Evolutionary conservation across 2,888 invertebrate species (phyloP), one percentile per base, ranked within the genome.

Genomic region (Dicranocentrus wangi): DNA sequence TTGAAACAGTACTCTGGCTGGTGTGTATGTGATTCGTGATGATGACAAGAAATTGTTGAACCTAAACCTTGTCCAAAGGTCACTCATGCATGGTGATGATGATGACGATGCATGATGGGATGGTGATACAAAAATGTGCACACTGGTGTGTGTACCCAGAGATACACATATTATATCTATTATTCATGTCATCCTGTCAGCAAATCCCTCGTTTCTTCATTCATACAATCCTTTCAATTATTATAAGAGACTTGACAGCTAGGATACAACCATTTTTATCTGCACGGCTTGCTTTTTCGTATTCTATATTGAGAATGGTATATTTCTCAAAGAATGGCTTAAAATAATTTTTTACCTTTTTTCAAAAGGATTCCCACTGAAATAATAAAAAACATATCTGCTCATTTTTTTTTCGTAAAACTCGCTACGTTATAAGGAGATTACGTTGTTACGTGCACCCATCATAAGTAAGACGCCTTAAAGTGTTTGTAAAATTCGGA

Each of bases 31-130:
- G 32, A 32, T 69, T 51, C 68, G 69, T 53, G 69, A 53, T 19
- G 69, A 55, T 55, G 39, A 39, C 47, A 47, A 32, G 61, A 39
- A 65, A 42, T n/a, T 39, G 42, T 17, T 65, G 61, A 61, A 61
- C 58, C 43, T 55, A 68, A 68, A 68, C 75, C 75, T 75, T 65
- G 21, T 58, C 77, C 61, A 77, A 77, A 77, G 77, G 77, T 77
- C 77, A 69, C 77, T 77, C 77, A 77, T 77, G 77, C 77, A 69
- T 77, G 68, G 43, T 39, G 47, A n/a, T 65, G 7, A 3, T 8
- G 7, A 23, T 25, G 58, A 58, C n/a, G 28, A 61, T 55, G 21
- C n/a, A 61, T 28, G 32, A 27, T 61, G 61, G 15, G 5, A 15
- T 3, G 10, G 2, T 55, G 55, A 55, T 21, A 55, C 55, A 61